phyloP scores from a whole-genome alignment of 2,888 invertebrate species.

The Craniophora ligustri region DNA sequence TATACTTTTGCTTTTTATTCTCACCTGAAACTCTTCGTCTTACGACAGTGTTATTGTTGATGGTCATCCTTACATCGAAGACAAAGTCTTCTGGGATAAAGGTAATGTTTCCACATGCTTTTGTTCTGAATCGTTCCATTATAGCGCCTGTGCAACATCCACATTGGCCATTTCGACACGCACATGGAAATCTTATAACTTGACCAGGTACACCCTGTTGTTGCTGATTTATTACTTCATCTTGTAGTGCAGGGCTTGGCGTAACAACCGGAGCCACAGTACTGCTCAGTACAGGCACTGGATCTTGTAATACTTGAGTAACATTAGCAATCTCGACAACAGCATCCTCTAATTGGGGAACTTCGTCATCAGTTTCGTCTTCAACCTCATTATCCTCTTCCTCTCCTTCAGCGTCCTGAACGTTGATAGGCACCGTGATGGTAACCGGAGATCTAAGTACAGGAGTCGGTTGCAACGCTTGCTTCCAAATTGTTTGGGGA shows the following conservation, averaged over 20 bases:
- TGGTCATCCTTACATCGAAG: constrained; percentile 91
- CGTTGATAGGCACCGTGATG: constrained; percentile 78
- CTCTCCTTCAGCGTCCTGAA: constrained; percentile 67
- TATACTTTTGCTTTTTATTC: constrained; percentile 21
- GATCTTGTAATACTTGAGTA: constrained; percentile 49
- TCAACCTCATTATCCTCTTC: constrained; percentile 50
- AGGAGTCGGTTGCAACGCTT: constrained; percentile 77
- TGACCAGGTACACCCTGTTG: constrained; percentile 74
- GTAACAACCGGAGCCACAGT: constrained; percentile 54
- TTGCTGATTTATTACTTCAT: constrained; percentile 52
- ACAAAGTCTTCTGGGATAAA: constrained; percentile 95
- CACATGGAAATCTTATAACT: constrained; percentile 89
- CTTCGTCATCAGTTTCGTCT: constrained; percentile 58
- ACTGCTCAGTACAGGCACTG: constrained; percentile 47
- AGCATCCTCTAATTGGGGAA: constrained; percentile 43
- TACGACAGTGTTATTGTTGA: constrained; percentile 92
- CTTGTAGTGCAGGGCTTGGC: constrained; percentile 63
- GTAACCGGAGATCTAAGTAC: constrained; percentile 80
- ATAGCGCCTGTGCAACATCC: constrained; percentile 91
- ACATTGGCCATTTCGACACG: constrained; percentile 90
- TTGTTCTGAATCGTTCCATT: constrained; percentile 90
- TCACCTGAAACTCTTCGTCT: constrained; percentile 93
- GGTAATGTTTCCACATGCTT: constrained; percentile 93
- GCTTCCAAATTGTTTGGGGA: constrained; percentile 72
- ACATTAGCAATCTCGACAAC: constrained; percentile 45